A percentile compares a stretch with the other conserved stretches of the same genome.
Evolutionary conservation across 2,888 invertebrate genomes (phyloP).

Genomic region (Tolmerus cingulatus): DNA sequence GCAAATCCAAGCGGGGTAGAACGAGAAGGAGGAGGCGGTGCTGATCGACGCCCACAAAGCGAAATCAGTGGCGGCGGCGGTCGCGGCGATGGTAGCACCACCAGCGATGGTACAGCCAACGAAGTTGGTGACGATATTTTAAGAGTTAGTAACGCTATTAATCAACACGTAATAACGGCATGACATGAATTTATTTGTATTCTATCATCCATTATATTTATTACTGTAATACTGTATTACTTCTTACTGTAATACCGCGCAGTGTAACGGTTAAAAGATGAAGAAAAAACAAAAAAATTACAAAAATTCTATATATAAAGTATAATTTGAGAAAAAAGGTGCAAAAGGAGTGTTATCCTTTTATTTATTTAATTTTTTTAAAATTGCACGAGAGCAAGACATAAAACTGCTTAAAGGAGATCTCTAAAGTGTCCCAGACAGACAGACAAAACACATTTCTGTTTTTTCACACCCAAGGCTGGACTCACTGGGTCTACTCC

Average conservation of each 20-base stretch:
- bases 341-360: too few species aligned
- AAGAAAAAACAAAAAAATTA: neutral
- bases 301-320: neutral
- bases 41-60: neutral
- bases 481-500: neutral
- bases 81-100: neutral
- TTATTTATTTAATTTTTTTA: neutral
- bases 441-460: neutral
- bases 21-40: too few species aligned
- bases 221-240: slow-evolving; percentile 31
- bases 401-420: too few species aligned
- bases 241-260: neutral
- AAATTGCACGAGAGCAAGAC: too few species aligned
- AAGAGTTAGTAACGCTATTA: slow-evolving; percentile 45
- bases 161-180: slow-evolving; percentile 49
- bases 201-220: slow-evolving; percentile 41
- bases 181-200: slow-evolving; percentile 49
- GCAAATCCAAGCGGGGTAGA: neutral
- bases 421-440: neutral
- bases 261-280: neutral
- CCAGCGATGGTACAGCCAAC: neutral
- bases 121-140: slow-evolving; percentile 11
- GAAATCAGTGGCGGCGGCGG: slow-evolving; percentile 42
- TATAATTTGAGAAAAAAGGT: too few species aligned
- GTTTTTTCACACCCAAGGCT: neutral